Evolutionary conservation across 23 tunicate genomes (phyloP), one percentile per base, ranked within the genome.

Genomic region (Corella eumyota): DNA sequence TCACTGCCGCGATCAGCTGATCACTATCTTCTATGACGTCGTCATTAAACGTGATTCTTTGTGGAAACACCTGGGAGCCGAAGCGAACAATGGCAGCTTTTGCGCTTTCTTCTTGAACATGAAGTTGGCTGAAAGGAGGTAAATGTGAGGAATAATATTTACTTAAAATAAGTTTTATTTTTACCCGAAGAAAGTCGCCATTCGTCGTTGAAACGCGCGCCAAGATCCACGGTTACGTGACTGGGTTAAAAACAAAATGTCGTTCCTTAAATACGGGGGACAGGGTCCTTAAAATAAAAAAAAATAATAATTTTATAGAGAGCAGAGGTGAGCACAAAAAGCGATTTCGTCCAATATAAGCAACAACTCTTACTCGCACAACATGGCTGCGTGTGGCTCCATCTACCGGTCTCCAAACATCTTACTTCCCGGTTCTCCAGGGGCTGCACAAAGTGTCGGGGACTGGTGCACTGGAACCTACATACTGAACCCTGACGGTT

Each of bases 281-380:
- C 78, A 72, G 23, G 25, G 21, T 50, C 57, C 78, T 72, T 24
- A 4, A 24, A 32, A 19, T 32, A 54, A 29, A n/a, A 20, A 59
- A 6, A 30, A 11, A 9, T 7, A 7, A 17, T 5, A 58, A 6
- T 29, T 19, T 40, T 40, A 9, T 40, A 15, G 48, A 15, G 13
- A 11, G 15, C 48, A 40, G 48, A 11, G 48, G 48, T 15, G 11
- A 40, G 48, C 15, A 40, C 15, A 40, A 15, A 40, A 40, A 15
- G 15, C 11, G 11, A 51, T 7, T 19, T 30, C 34, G 60, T 5
- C 38, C 38, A 19, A 60, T 19, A 32, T 1, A 34, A 20, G n/a
- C 17, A 9, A 13, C 32, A 25, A n/a, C 2, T 17, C 80, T 28
- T 74, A 74, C 80, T 74, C 28, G 80, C 56, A 36, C 80, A 74